A percentile compares a stretch with the other conserved stretches of the same genome.
Evolutionary conservation across 1,140 invertebrate species (phyloP).

Genomic region (Elysia chlorotica): DNA sequence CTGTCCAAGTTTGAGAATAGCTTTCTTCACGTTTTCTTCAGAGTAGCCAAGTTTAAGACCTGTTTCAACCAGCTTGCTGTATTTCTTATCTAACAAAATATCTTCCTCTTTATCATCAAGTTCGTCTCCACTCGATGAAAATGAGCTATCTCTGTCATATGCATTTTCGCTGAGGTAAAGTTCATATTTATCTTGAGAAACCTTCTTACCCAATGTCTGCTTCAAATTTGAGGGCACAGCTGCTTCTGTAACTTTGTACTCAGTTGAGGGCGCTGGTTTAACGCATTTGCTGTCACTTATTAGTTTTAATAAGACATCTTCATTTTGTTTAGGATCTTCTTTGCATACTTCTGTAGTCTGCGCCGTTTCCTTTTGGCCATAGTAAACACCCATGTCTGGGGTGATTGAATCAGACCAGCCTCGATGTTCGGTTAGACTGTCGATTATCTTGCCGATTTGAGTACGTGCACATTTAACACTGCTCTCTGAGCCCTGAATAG

Average conservation of each 20-base stretch:
- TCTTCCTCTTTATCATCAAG: background rate
- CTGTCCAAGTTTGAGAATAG: conserved; percentile 80
- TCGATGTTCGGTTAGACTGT: background rate
- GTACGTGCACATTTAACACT: conserved; percentile 19
- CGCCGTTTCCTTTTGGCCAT: background rate
- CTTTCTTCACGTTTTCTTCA: conserved; percentile 81
- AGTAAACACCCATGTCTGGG: background rate
- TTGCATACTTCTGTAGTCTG: background rate
- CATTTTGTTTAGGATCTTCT: background rate
- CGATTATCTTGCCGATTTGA: conserved; percentile 18
- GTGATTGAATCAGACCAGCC: background rate
- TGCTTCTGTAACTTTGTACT: background rate
- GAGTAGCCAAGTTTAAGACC: conserved; percentile 90
- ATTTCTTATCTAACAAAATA: conserved; percentile 30
- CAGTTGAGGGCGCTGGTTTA: background rate
- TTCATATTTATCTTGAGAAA: background rate
- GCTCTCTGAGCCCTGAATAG: conserved; percentile 21
- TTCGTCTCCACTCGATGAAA: background rate
- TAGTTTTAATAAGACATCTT: background rate
- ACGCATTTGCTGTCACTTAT: background rate
- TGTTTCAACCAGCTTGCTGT: conserved; percentile 72
- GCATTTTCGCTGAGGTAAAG: background rate
- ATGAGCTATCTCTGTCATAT: background rate
- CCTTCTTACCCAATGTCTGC: background rate
- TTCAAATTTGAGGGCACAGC: background rate